A percentile compares a stretch with the other conserved stretches of the same genome.
phyloP scores from a whole-genome alignment of 2,113 vertebrate species.

The Lepidothrix coronata region DNA sequence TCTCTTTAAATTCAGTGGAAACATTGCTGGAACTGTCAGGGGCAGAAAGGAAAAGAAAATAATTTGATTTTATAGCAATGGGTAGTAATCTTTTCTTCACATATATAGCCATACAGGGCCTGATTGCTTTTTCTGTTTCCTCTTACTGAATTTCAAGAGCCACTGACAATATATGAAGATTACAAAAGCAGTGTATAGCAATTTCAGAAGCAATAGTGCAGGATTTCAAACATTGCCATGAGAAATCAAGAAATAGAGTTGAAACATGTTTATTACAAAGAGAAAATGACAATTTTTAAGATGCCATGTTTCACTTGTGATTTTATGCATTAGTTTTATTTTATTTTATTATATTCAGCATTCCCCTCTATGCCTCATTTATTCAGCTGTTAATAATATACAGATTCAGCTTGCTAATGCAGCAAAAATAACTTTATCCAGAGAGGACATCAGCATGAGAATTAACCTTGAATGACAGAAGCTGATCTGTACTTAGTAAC shows the following conservation, averaged over 20 bases:
- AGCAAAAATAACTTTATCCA: slow-evolving; percentile 51
- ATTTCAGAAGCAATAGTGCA: slow-evolving; percentile 14
- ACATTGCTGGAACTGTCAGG: neutral
- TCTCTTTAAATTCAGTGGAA: neutral
- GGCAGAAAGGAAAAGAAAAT: neutral
- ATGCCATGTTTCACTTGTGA: neutral
- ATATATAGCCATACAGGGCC: neutral
- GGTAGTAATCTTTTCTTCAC: neutral
- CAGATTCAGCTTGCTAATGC: slow-evolving; percentile 21
- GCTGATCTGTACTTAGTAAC: slow-evolving; percentile 40
- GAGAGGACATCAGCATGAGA: slow-evolving; percentile 50
- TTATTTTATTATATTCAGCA: neutral
- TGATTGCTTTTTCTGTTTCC: neutral
- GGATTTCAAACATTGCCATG: neutral
- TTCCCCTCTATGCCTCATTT: slow-evolving; percentile 25
- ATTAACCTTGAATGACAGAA: slow-evolving; percentile 58
- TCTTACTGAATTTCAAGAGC: slow-evolving; percentile 9
- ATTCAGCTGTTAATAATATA: slow-evolving; percentile 43
- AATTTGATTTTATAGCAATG: neutral
- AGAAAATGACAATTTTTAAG: slow-evolving; percentile 19
- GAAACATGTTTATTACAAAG: slow-evolving; percentile 3
- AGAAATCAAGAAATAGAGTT: slow-evolving; percentile 2
- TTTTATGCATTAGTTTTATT: slow-evolving; percentile 33
- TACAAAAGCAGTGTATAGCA: neutral
- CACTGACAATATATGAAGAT: slow-evolving; percentile 33